Evolutionary conservation across 2,113 vertebrate genomes (phyloP).

Genomic region (Pachyramphus minor): DNA sequence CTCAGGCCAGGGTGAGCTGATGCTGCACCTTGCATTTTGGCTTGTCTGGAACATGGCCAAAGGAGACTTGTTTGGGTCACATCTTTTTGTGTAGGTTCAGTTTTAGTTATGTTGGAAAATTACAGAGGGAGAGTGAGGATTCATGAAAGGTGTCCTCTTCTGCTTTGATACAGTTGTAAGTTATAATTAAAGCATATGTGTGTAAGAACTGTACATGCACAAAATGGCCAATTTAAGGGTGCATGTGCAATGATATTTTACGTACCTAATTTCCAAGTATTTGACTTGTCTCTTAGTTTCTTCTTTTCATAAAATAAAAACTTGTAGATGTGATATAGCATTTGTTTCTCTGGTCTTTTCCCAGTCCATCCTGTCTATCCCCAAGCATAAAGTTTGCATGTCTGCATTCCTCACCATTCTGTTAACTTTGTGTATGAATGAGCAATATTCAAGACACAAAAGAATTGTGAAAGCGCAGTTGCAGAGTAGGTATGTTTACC

Average conservation of each 20-base stretch:
- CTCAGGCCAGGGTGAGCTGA: neutral
- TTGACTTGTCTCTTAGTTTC: neutral
- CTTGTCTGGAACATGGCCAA: neutral
- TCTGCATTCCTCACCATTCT: neutral
- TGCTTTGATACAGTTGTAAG: neutral
- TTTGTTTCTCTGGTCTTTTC: neutral
- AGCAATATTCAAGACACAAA: neutral
- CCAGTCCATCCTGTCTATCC: neutral
- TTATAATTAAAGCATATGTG: neutral
- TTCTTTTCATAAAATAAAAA: neutral
- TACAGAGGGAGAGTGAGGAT: neutral
- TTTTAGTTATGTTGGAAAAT: neutral
- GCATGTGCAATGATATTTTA: neutral
- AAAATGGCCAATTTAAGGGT: neutral
- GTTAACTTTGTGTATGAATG: neutral
- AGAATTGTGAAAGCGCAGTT: neutral
- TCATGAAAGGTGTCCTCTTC: neutral
- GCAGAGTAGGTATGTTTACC: neutral
- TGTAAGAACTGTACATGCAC: neutral
- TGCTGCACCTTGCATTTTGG: neutral
- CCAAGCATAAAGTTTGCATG: neutral
- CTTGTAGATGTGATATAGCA: neutral
- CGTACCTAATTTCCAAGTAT: neutral
- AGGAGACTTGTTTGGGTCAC: neutral
- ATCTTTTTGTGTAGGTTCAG: neutral